Evolutionary conservation across 2,888 invertebrate genomes (phyloP), one percentile per base, ranked within the genome.

Genomic region (Drosophila lacicola): DNA sequence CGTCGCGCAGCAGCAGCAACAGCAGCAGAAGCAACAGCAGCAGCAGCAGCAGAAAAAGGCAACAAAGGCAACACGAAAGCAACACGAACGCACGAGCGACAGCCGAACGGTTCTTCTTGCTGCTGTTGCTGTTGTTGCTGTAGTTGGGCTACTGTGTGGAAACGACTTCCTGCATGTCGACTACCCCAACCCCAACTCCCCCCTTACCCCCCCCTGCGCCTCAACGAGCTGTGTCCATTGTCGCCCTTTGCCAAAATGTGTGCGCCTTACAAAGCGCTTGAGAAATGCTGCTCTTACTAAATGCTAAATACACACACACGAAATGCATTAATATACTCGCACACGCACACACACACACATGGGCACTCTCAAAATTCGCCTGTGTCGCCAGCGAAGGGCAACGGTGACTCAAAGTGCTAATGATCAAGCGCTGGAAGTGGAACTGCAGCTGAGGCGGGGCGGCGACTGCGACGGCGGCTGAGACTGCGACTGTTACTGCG

Each of bases 381-480:
- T 51, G 58, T 57, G 51, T 61, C 60, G 53, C 47, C 74, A 77
- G 63, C 79, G 79, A 77, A 77, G 77, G 79, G 77, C 77, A 78
- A 74, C 78, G 67, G 70, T 74, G 77, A 77, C 78, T 77, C 77
- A 76, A 77, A 77, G 83, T 81, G 81, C 80, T 82, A 84, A 81
- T 84, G 85, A 78, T 78, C 61, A 56, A 64, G 61, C 42, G 56
- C 45, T 45, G 50, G 41, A 37, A 50, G 36, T 63, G 70, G 44
- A 50, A 55, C 44, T 46, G 42, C 33, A 9, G 50, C 41, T 33
- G 47, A 51, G 13, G 33, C 50, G 3, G 42, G 13, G 33, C 50
- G 3, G 42, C 37, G 51, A 21, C 46, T 3, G 39, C 46, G 29
- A 58, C 46, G 10, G 37, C 10, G 44, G 46, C 56, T 9, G 55